These are phyloP conservation scores for Arnoldichthys spilopterus DNA, from an alignment of 2,797 vertebrate genomes.

Conservation along the genomic window DNA sequence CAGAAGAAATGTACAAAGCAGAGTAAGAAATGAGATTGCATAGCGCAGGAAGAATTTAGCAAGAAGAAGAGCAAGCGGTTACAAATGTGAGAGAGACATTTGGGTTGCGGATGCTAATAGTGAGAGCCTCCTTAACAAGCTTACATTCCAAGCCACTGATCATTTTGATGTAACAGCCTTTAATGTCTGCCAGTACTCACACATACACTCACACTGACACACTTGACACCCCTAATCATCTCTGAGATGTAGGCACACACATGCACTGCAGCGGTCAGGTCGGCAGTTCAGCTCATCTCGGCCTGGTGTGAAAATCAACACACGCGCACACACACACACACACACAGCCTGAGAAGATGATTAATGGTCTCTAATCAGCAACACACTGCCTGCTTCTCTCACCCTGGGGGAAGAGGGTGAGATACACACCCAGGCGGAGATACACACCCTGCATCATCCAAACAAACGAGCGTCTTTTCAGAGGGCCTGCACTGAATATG, in stretches of 20 bases:
- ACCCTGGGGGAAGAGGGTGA: conserved; percentile 15
- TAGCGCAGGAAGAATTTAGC: background rate
- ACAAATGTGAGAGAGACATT: background rate
- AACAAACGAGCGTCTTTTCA: background rate
- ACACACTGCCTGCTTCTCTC: conserved; percentile 26
- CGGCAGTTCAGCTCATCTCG: conserved; percentile 55
- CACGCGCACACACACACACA: background rate
- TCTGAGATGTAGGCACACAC: conserved; percentile 47
- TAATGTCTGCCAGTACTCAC: conserved; percentile 63
- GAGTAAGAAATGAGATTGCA: background rate
- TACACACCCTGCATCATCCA: conserved; percentile 10
- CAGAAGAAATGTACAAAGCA: background rate
- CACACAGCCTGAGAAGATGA: conserved; percentile 31
- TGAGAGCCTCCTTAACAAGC: conserved; percentile 27
- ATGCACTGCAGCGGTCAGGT: conserved; percentile 42
- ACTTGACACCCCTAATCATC: conserved; percentile 60
- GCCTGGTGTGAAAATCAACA: conserved; percentile 50
- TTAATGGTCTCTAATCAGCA: conserved; percentile 45
- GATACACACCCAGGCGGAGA: background rate
- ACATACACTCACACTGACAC: conserved; percentile 30
- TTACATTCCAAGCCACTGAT: conserved; percentile 60
- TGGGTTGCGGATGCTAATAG: conserved; percentile 7
- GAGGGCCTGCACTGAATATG: background rate
- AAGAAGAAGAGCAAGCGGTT: background rate
- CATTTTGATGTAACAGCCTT: conserved; percentile 64